These are phyloP conservation scores for Anguilla obscura DNA, from an alignment of 2,797 vertebrate genomes.

Conservation along the genomic window DNA sequence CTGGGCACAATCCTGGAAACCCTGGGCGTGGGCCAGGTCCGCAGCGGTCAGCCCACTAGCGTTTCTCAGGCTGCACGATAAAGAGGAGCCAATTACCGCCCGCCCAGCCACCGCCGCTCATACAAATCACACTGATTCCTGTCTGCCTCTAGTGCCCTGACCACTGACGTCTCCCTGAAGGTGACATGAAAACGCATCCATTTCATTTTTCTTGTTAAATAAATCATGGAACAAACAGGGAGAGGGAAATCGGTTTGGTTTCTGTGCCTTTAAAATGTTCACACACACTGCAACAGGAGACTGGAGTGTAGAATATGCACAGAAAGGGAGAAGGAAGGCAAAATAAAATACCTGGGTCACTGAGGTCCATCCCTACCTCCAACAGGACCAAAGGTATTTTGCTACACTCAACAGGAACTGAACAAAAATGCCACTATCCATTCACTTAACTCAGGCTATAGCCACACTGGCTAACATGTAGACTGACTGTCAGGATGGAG, in stretches of 20 bases:
- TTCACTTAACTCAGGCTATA: not conserved
- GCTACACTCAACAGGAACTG: not conserved
- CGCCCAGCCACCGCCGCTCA: slow-evolving; percentile 7
- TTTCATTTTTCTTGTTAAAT: slow-evolving; percentile 9
- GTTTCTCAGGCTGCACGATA: slow-evolving; percentile 86
- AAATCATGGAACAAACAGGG: slow-evolving; percentile 24
- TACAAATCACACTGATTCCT: slow-evolving; percentile 35
- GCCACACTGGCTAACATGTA: not conserved
- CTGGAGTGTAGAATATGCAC: not conserved
- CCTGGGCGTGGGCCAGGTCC: slow-evolving; percentile 90
- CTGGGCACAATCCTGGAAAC: slow-evolving; percentile 87
- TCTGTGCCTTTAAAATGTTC: slow-evolving; percentile 35
- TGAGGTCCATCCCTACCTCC: not conserved
- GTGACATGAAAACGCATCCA: slow-evolving; percentile 54
- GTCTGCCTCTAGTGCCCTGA: slow-evolving; percentile 44
- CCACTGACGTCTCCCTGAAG: slow-evolving; percentile 69
- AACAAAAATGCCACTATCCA: not conserved
- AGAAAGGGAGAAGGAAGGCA: not conserved
- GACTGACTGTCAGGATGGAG: not conserved
- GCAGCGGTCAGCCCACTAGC: slow-evolving; percentile 91
- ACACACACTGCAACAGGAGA: slow-evolving; percentile 50
- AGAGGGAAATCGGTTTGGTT: slow-evolving; percentile 12
- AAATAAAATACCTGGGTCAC: slow-evolving; percentile 8
- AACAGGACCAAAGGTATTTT: not conserved
- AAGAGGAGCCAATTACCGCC: slow-evolving; percentile 78